These are phyloP conservation scores for Macaca nemestrina DNA, from an alignment of 2,113 vertebrate genomes.

Conservation along the genomic window DNA sequence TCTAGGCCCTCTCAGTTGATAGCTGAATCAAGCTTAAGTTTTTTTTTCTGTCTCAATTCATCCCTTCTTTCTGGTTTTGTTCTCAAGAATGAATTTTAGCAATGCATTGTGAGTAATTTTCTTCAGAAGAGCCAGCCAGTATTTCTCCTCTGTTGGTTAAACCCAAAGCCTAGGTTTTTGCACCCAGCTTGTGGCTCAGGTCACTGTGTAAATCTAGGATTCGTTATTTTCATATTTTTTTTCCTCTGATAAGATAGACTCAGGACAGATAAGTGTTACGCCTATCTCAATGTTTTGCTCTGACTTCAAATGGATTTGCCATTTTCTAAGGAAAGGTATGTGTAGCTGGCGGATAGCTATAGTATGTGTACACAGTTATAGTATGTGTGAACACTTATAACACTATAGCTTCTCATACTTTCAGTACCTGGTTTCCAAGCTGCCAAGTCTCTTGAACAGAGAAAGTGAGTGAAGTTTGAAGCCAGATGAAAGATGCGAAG, in stretches of 20 bases:
- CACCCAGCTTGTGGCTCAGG: background rate
- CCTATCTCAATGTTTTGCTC: background rate
- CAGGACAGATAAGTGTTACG: background rate
- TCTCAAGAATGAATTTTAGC: constrained; percentile 11
- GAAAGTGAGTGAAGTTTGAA: background rate
- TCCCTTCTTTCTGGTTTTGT: constrained; percentile 6
- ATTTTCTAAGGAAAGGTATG: background rate
- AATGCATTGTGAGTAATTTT: background rate
- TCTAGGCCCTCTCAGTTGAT: background rate
- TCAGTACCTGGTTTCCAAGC: background rate
- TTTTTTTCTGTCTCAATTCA: background rate
- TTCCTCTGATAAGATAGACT: background rate
- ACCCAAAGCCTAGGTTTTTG: background rate
- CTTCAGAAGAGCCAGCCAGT: background rate
- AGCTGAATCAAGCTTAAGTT: background rate
- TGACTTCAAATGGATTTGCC: background rate
- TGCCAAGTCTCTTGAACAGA: background rate
- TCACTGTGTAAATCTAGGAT: background rate
- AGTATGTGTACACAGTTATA: no score
- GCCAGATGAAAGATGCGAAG: background rate
- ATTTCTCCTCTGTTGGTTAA: background rate
- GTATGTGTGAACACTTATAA: no score
- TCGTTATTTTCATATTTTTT: constrained; percentile 35
- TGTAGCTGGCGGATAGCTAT: background rate
- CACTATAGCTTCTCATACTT: background rate